These are phyloP conservation scores for Calyptommatus sinebrachiatus DNA, from an alignment of 2,113 vertebrate genomes.

Conservation along the genomic window DNA sequence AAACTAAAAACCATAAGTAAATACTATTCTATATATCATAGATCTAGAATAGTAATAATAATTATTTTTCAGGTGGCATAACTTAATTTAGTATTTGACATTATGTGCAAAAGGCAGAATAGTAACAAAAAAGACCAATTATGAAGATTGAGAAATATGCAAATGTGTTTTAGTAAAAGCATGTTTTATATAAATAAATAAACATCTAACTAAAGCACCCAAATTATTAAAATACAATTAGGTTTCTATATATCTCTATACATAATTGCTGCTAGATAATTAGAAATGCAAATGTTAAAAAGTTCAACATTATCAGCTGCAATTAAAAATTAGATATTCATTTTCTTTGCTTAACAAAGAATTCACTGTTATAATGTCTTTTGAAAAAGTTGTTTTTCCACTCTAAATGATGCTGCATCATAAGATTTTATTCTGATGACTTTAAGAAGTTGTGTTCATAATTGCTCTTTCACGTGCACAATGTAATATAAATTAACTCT, in stretches of 20 bases:
- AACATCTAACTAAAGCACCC: slow-evolving; percentile 49
- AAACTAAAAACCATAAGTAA: background rate
- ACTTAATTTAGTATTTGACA: slow-evolving; percentile 26
- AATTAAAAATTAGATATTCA: slow-evolving; percentile 53
- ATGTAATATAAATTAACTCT: background rate
- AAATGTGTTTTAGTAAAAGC: slow-evolving; percentile 50
- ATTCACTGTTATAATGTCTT: slow-evolving; percentile 31
- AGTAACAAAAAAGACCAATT: slow-evolving; percentile 13
- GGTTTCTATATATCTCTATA: slow-evolving; percentile 46
- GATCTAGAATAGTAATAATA: slow-evolving; percentile 9
- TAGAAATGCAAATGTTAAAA: slow-evolving; percentile 57
- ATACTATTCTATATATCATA: slow-evolving; percentile 13
- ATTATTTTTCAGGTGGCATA: slow-evolving; percentile 27
- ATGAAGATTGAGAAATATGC: slow-evolving; percentile 47
- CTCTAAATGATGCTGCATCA: slow-evolving; percentile 28
- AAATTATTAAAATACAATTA: slow-evolving; percentile 58
- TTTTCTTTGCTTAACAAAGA: slow-evolving; percentile 44
- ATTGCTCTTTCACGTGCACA: background rate
- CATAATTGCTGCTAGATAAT: slow-evolving; percentile 53
- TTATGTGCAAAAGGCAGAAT: background rate
- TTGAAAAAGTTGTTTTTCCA: slow-evolving; percentile 32
- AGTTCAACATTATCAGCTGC: slow-evolving; percentile 49
- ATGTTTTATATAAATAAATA: slow-evolving; percentile 22
- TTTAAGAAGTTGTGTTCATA: slow-evolving; percentile 16
- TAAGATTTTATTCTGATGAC: slow-evolving; percentile 10